Evolutionary conservation across 1,140 invertebrate species (phyloP).

Genomic region (Druon quercuslanigerum): DNA sequence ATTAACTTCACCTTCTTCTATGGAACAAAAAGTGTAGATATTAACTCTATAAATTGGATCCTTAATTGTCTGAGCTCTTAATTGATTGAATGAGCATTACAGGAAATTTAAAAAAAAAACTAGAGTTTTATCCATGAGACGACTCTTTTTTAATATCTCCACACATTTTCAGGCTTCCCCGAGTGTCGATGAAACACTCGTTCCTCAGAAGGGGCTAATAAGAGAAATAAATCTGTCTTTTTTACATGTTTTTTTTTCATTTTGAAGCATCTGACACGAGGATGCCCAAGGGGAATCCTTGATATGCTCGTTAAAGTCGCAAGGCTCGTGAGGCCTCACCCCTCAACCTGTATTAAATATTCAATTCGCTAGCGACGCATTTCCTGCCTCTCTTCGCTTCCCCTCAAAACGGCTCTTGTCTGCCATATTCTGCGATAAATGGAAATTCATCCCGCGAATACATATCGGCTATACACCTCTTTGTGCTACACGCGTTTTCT

Average conservation of each 20-base stretch:
- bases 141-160: background rate
- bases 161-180: background rate
- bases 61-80: too few relatives aligned
- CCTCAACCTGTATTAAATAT: slow-evolving; percentile 10
- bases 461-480: slow-evolving; percentile 18
- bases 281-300: slow-evolving; percentile 3
- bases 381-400: slow-evolving; percentile 15
- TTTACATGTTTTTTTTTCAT: background rate
- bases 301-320: slow-evolving; percentile 8
- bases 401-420: slow-evolving; percentile 12
- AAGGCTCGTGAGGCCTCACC: slow-evolving; percentile 4
- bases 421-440: slow-evolving; percentile 12
- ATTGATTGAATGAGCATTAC: too few relatives aligned
- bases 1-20: too few relatives aligned
- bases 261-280: background rate
- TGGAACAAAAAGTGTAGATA: too few relatives aligned
- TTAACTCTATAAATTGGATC: too few relatives aligned
- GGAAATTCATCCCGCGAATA: background rate
- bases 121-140: too few relatives aligned
- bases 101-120: too few relatives aligned
- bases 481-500: slow-evolving; percentile 22
- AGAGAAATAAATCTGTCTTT: background rate
- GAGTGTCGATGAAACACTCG: background rate
- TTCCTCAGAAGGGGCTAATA: background rate
- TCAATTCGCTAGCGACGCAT: slow-evolving; percentile 5